Conservation (phyloP, 2,797 vertebrate genomes). For the Cheirogaleus major region DNA sequence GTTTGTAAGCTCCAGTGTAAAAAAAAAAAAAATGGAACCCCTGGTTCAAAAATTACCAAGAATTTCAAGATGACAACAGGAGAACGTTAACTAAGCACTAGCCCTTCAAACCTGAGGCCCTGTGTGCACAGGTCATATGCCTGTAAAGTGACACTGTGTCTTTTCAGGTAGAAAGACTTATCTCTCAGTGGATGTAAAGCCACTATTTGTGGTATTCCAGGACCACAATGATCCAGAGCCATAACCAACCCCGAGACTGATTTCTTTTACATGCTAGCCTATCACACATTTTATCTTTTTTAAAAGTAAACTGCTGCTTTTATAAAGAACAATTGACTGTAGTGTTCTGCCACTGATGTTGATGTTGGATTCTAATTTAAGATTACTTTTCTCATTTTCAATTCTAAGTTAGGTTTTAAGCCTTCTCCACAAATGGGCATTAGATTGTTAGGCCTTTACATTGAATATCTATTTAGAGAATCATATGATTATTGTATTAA, state of each 20-base stretch:
- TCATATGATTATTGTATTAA: neutral
- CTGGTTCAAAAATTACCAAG: neutral
- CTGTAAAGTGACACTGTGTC: fast-evolving
- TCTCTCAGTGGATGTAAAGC: neutral
- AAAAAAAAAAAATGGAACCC: neutral
- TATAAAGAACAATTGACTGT: neutral
- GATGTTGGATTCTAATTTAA: neutral
- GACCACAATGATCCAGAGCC: fast-evolving
- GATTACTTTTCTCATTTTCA: neutral
- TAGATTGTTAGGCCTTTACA: neutral
- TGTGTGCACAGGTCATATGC: too few relatives aligned
- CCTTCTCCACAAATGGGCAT: neutral
- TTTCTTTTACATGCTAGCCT: neutral
- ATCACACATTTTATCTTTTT: neutral
- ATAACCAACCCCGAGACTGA: neutral
- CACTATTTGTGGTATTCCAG: neutral
- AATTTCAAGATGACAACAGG: neutral
- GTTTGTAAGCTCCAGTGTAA: neutral
- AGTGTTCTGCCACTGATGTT: neutral
- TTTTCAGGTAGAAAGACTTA: neutral
- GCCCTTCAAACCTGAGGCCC: neutral
- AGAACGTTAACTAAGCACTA: neutral
- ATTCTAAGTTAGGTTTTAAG: neutral
- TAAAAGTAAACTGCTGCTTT: too few relatives aligned
- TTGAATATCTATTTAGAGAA: neutral